Conservation (phyloP, 2,113 vertebrate species). For the Aix galericulata region DNA sequence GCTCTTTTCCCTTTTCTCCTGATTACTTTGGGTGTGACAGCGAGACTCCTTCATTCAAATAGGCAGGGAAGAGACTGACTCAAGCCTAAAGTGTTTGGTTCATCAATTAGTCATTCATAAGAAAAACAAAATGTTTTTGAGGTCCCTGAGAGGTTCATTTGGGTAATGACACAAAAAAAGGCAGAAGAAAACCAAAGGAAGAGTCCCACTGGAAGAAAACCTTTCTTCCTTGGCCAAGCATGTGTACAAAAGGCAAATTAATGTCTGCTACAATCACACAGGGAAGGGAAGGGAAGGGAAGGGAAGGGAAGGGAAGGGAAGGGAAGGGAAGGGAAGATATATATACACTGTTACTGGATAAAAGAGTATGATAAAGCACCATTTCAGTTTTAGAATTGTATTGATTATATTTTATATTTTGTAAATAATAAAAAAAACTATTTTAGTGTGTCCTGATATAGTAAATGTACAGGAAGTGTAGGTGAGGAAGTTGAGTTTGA, state of each 20-base stretch:
- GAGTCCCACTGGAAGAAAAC: background rate
- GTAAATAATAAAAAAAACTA: background rate
- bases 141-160: background rate
- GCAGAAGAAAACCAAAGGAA: background rate
- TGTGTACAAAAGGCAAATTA: background rate
- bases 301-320: accelerated
- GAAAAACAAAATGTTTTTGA: background rate
- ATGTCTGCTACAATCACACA: background rate
- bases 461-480: background rate
- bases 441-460: background rate
- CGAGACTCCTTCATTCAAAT: background rate
- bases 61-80: background rate
- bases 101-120: background rate
- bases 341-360: background rate
- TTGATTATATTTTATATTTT: background rate
- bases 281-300: no score
- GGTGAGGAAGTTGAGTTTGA: background rate
- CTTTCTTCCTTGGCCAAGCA: background rate
- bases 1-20: background rate
- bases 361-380: background rate
- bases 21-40: background rate
- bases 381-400: background rate
- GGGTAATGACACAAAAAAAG: background rate
- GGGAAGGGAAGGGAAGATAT: background rate
- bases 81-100: background rate